phyloP scores from a whole-genome alignment of 2,797 vertebrate species.

The Antennarius maculatus region DNA sequence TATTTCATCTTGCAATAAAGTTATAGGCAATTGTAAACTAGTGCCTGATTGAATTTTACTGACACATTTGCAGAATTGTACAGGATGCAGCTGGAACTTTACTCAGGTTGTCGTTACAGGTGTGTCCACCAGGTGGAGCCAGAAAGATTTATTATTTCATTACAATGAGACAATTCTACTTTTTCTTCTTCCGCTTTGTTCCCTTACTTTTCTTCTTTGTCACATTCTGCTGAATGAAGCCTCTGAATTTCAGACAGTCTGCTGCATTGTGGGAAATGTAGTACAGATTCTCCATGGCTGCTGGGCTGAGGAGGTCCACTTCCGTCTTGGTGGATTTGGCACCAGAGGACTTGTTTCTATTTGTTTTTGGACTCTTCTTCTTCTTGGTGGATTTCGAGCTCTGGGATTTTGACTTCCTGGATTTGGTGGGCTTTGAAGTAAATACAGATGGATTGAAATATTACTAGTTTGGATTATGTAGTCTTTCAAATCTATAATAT shows the following conservation, averaged over 20 bases:
- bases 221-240: constrained; percentile 83
- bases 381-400: constrained; percentile 73
- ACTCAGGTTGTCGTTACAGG: not conserved
- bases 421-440: constrained; percentile 59
- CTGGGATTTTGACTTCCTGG: constrained; percentile 72
- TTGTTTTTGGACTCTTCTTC: constrained; percentile 41
- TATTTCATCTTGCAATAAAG: constrained; percentile 56
- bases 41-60: not conserved
- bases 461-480: not conserved
- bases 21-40: constrained; percentile 15
- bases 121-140: constrained; percentile 36
- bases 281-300: constrained; percentile 87
- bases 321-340: constrained; percentile 63
- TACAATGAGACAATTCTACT: constrained; percentile 12
- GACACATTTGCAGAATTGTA: not conserved
- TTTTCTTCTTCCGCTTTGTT: constrained; percentile 50
- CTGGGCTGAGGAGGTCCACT: constrained; percentile 83
- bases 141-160: not conserved
- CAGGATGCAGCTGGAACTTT: not conserved
- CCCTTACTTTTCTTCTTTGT: constrained; percentile 76
- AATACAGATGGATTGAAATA: not conserved
- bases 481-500: not conserved
- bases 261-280: constrained; percentile 89
- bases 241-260: constrained; percentile 83
- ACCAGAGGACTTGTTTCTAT: constrained; percentile 70